Conservation (phyloP, 1,140 invertebrate genomes). For the Cydia fagiglandana region DNA sequence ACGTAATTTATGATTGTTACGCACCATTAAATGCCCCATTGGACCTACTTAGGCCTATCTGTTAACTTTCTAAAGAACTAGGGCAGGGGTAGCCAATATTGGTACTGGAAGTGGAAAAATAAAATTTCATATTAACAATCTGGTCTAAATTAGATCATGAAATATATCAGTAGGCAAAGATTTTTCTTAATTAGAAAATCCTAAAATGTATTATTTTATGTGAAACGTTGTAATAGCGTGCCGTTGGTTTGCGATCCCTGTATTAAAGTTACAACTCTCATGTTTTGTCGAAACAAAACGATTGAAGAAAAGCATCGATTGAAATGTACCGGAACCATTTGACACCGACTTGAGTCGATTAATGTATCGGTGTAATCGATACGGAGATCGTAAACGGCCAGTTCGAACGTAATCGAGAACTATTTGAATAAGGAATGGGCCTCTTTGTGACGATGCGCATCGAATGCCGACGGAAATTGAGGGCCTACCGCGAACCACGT, state of each 20-base stretch:
- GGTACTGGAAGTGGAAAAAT: neutral
- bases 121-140: neutral
- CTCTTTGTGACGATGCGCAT: constrained; percentile 18
- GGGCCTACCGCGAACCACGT: too few species aligned
- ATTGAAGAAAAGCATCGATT: constrained; percentile 13
- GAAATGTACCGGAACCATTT: constrained; percentile 11
- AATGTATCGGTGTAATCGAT: constrained; percentile 34
- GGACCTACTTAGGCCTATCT: constrained; percentile 29
- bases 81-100: neutral
- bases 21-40: constrained; percentile 43
- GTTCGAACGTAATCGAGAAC: constrained; percentile 34
- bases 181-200: too few species aligned
- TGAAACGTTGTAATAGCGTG: neutral
- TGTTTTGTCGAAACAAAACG: constrained; percentile 16
- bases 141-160: too few species aligned
- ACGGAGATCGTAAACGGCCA: constrained; percentile 34
- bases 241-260: neutral
- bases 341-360: constrained; percentile 4
- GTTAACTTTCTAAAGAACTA: constrained; percentile 31
- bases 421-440: constrained; percentile 32
- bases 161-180: too few species aligned
- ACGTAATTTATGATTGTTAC: constrained; percentile 56
- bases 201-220: neutral
- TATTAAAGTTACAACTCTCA: neutral
- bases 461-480: constrained; percentile 24